Evolutionary conservation across 2,888 invertebrate genomes (phyloP).

Genomic region (Eremobia ochroleuca): DNA sequence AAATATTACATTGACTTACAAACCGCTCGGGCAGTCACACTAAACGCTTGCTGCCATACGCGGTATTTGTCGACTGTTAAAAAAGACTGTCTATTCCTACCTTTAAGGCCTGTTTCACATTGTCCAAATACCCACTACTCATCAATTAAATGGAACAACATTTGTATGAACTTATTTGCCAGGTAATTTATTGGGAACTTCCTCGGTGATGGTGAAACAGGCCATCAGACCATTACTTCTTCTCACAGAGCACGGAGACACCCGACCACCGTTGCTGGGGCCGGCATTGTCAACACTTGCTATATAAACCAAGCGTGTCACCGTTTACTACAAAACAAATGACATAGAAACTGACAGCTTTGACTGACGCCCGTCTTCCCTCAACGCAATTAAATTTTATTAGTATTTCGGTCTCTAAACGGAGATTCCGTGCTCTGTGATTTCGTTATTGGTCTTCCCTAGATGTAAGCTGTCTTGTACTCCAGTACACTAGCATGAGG

Average conservation of each 20-base stretch:
- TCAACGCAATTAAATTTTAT: neutral
- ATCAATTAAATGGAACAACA: neutral
- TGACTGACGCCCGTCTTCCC: too few species aligned
- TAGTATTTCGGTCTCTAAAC: neutral
- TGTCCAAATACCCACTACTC: neutral
- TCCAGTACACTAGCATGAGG: slow-evolving; percentile 23
- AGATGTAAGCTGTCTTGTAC: slow-evolving; percentile 29
- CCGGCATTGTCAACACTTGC: too few species aligned
- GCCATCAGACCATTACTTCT: neutral
- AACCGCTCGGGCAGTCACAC: neutral
- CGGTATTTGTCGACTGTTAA: slow-evolving; percentile 1
- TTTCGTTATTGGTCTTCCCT: neutral
- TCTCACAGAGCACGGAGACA: neutral
- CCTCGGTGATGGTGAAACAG: slow-evolving; percentile 5
- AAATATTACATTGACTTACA: slow-evolving; percentile 14
- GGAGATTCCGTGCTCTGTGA: neutral
- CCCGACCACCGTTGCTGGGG: neutral
- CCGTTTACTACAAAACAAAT: neutral
- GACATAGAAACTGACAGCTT: neutral
- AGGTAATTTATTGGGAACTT: neutral
- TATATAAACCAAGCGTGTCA: too few species aligned
- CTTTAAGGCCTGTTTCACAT: slow-evolving; percentile 13
- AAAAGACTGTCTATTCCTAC: slow-evolving; percentile 13
- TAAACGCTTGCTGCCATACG: neutral
- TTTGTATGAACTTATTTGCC: neutral